Conservation (phyloP, 2,113 vertebrate species). For the Pseudorasbora parva region DNA sequence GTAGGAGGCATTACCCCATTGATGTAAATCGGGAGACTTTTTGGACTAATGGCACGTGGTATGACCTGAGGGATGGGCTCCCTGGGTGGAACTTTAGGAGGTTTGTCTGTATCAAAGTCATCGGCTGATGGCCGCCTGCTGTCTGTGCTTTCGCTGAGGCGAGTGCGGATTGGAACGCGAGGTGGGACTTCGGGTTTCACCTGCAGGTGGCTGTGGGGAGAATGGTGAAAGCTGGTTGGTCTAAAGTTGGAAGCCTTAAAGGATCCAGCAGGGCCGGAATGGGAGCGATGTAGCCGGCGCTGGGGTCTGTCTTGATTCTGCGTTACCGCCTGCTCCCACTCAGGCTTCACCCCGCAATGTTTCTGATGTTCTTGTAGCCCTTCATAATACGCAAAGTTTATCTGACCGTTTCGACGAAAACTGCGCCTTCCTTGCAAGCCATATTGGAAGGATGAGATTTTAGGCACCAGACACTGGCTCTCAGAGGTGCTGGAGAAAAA, state of each 20-base stretch:
- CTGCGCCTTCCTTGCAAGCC: constrained; percentile 73
- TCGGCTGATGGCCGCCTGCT: constrained; percentile 79
- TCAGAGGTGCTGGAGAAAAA: constrained; percentile 90
- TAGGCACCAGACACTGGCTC: constrained; percentile 77
- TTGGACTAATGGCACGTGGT: constrained; percentile 91
- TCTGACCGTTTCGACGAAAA: constrained; percentile 84
- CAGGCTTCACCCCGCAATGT: constrained; percentile 61
- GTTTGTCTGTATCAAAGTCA: constrained; percentile 84
- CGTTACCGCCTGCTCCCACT: constrained; percentile 1
- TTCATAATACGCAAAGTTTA: constrained; percentile 90
- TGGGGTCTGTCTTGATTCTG: constrained; percentile 51
- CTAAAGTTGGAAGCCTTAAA: constrained; percentile 75
- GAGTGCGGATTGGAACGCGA: constrained; percentile 85
- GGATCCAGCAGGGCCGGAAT: constrained; percentile 84
- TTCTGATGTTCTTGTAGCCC: constrained; percentile 55
- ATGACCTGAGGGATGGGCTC: constrained; percentile 84
- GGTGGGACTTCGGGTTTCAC: constrained; percentile 92
- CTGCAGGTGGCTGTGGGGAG: constrained; percentile 66
- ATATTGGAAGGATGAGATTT: constrained; percentile 71
- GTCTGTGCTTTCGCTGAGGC: constrained; percentile 76
- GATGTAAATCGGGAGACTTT: constrained; percentile 91
- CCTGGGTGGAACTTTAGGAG: constrained; percentile 90
- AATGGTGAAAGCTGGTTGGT: constrained; percentile 65
- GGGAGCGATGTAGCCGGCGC: constrained; percentile 76
- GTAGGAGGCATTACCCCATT: constrained; percentile 97